Evolutionary conservation across 2,113 vertebrate genomes (phyloP).

Genomic region (Chaetorhynchus papuensis): DNA sequence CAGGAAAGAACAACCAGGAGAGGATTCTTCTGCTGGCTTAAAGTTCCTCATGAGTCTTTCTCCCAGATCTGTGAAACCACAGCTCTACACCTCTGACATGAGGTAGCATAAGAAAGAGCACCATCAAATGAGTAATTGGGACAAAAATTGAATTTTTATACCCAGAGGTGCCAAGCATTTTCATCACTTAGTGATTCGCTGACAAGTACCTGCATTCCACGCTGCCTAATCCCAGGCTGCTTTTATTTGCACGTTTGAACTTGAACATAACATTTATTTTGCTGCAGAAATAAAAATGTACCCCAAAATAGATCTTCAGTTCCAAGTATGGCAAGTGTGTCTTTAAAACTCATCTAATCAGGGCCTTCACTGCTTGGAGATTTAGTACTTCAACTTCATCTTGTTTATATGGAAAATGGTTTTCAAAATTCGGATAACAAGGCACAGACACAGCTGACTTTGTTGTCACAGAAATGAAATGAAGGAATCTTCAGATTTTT

Average conservation of each 20-base stretch:
- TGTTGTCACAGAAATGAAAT: neutral
- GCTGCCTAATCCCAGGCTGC: neutral
- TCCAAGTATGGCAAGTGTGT: neutral
- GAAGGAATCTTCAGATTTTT: neutral
- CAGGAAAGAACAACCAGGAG: neutral
- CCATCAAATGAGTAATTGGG: neutral
- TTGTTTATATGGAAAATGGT: neutral
- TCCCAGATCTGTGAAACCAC: neutral
- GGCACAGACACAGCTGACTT: neutral
- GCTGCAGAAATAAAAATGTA: neutral
- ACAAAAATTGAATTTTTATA: neutral
- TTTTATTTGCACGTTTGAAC: neutral
- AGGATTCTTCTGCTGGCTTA: neutral
- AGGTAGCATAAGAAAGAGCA: neutral
- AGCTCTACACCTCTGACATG: neutral
- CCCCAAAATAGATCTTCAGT: neutral
- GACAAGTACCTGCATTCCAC: neutral
- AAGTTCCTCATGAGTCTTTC: neutral
- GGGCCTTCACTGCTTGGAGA: neutral
- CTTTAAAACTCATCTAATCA: neutral
- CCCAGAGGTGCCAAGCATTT: neutral
- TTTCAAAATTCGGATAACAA: neutral
- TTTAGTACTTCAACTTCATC: neutral
- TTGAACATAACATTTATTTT: neutral
- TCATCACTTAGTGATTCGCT: neutral